Percentiles rank a stretch among this genome's conserved stretches.
These are phyloP conservation scores for Petromus typicus DNA, from an alignment of 2,113 vertebrate species.

Conservation along the genomic window DNA sequence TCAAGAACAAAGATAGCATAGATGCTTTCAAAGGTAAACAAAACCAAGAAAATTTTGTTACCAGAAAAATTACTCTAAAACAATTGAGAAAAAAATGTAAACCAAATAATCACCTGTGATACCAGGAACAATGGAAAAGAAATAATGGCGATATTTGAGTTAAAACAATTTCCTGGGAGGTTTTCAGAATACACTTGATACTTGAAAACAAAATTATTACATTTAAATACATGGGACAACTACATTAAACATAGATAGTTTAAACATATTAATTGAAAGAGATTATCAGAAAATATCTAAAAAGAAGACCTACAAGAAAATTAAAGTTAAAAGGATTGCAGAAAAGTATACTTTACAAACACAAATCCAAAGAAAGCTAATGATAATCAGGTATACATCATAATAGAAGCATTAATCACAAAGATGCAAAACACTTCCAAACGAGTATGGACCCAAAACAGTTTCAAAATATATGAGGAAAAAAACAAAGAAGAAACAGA, in stretches of 20 bases:
- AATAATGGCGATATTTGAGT: background rate
- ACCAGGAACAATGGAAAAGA: background rate
- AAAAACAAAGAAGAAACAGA: background rate
- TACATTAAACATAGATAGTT: background rate
- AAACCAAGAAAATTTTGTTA: background rate
- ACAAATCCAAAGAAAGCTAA: slow-evolving; percentile 21
- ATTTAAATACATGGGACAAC: background rate
- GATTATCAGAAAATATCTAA: background rate
- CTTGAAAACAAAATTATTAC: slow-evolving; percentile 1
- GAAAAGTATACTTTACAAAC: background rate
- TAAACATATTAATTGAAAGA: slow-evolving; percentile 9
- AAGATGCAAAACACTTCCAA: slow-evolving; percentile 36
- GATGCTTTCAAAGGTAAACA: background rate
- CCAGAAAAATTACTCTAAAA: slow-evolving; percentile 13
- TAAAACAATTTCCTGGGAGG: background rate
- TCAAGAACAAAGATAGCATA: slow-evolving; percentile 18
- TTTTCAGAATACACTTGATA: slow-evolving; percentile 20
- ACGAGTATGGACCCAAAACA: background rate
- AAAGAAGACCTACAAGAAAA: background rate
- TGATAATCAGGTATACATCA: background rate
- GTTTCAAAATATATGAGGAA: background rate
- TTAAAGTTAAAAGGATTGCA: background rate
- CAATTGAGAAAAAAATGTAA: slow-evolving; percentile 8
- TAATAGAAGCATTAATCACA: background rate
- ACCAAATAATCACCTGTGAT: background rate